Conservation (phyloP, 2,888 invertebrate species). For the Dasypolia templi region DNA sequence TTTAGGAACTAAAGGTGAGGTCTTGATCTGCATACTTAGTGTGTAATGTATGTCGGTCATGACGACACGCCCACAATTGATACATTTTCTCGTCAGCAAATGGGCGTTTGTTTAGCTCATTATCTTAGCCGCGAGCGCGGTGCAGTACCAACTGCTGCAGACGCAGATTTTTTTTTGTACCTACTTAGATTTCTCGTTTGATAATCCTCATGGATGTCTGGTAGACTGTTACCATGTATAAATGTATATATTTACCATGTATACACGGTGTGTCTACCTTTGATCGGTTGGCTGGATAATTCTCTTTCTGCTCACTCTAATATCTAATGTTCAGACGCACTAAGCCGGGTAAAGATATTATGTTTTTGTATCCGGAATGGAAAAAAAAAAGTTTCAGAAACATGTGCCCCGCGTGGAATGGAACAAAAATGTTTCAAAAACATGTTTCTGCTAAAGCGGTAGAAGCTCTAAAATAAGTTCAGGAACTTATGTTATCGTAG, state of each 20-base stretch:
- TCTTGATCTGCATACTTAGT: slow-evolving; percentile 11
- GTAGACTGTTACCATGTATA: not conserved
- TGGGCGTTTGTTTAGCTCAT: slow-evolving; percentile 54
- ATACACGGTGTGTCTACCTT: not conserved
- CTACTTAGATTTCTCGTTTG: not conserved
- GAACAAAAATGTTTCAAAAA: not conserved
- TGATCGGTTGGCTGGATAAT: not conserved
- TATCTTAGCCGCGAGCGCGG: slow-evolving; percentile 40
- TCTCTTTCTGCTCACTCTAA: not conserved
- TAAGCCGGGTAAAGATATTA: not conserved
- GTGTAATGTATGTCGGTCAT: slow-evolving; percentile 29
- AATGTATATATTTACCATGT: too few relatives aligned
- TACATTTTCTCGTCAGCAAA: slow-evolving; percentile 49
- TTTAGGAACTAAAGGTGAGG: slow-evolving; percentile 7
- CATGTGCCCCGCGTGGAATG: not conserved
- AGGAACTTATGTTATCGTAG: not conserved
- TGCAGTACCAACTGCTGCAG: slow-evolving; percentile 42
- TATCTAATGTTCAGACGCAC: too few relatives aligned
- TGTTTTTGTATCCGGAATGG: not conserved
- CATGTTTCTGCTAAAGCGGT: too few relatives aligned
- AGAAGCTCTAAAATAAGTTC: not conserved
- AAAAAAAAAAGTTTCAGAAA: not conserved
- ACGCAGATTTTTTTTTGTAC: not conserved
- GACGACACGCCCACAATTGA: slow-evolving; percentile 55
- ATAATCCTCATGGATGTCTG: not conserved